A percentile compares a stretch with the other conserved stretches of the same genome.
These are phyloP conservation scores for Stomorhina lunata DNA, from an alignment of 2,888 invertebrate genomes.

Conservation along the genomic window DNA sequence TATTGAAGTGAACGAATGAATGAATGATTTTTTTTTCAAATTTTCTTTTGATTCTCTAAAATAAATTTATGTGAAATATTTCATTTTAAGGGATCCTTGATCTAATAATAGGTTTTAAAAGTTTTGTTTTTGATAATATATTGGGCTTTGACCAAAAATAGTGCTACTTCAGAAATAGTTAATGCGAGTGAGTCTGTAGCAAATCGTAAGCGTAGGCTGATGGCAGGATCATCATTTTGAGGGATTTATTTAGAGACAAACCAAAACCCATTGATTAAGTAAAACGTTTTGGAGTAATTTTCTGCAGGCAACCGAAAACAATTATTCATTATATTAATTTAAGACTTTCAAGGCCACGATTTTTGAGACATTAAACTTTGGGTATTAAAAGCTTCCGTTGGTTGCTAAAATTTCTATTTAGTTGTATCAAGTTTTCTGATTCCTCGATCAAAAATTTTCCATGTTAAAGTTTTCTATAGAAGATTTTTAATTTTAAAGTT, in stretches of 20 bases:
- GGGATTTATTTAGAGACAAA: conserved; percentile 46
- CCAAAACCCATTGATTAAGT: conserved; percentile 58
- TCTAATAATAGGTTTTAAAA: conserved; percentile 61
- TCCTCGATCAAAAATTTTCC: too few relatives aligned
- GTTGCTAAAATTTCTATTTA: too few relatives aligned
- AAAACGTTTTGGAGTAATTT: conserved; percentile 60
- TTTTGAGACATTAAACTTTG: conserved; percentile 1
- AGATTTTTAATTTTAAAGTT: too few relatives aligned
- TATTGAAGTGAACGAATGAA: conserved; percentile 49
- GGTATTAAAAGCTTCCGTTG: too few relatives aligned
- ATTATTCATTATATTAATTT: conserved; percentile 18
- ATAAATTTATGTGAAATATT: too few relatives aligned
- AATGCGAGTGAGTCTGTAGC: conserved; percentile 48
- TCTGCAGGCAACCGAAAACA: not conserved
- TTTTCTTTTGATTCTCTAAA: conserved; percentile 1
- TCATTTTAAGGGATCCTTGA: too few relatives aligned
- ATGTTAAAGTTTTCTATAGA: too few relatives aligned
- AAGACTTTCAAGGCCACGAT: conserved; percentile 45
- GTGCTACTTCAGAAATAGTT: conserved; percentile 60
- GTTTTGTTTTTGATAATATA: conserved; percentile 56
- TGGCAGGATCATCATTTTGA: conserved; percentile 32
- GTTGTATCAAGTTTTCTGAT: too few relatives aligned
- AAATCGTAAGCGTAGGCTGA: conserved; percentile 40
- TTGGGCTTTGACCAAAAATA: conserved; percentile 34
- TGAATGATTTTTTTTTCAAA: conserved; percentile 15